Evolutionary conservation across 2,797 vertebrate species (phyloP), one percentile per base, ranked within the genome.

Genomic region (Argya squamiceps): DNA sequence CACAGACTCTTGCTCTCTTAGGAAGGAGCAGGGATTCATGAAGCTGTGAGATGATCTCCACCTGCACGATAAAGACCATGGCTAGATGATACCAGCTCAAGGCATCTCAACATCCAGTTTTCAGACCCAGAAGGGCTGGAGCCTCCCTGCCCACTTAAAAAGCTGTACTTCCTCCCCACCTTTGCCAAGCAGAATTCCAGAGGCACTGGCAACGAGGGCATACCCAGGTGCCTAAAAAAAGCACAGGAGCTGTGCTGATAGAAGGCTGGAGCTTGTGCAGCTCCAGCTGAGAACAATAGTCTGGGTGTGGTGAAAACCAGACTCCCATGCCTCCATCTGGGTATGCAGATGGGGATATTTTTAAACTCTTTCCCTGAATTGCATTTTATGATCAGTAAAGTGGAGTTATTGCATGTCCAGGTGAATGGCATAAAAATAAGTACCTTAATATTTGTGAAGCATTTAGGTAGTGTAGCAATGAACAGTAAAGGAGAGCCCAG

Each of bases 401-500:
- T 4, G 11, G 18, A 85, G 52, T 49, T 63, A 83, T 59, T 43
- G 27, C 27, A 11, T 23, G 15, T 85, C 46, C 74, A 58, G 36
- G 47, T 78, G 60, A 92, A 77, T 11, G 14, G n/a, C 30, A 65
- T 55, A 77, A 88, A 85, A 93, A 52, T 24, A 89, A 92, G 52
- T 10, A 9, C 32, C 30, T 73, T 84, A 76, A 82, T 70, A 89
- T 77, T 85, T 89, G 75, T 63, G 55, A 58, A 94, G 36, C 36
- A 59, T 82, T 91, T 73, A n/a, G 23, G 20, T 73, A 56, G 34
- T 18, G 19, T 17, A 73, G 47, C 64, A 79, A 50, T 11, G 15
- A 70, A 43, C 44, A 43, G 34, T 74, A 73, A 71, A 93, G 36
- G 47, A 82, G 55, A 87, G 34, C 49, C 75, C 49, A 74, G 30